Evolutionary conservation across 30 jellyfish, hydroid and myxozoan genomes (phyloP), one percentile per base, ranked within the genome.

Genomic region (Aurelia sp.): DNA sequence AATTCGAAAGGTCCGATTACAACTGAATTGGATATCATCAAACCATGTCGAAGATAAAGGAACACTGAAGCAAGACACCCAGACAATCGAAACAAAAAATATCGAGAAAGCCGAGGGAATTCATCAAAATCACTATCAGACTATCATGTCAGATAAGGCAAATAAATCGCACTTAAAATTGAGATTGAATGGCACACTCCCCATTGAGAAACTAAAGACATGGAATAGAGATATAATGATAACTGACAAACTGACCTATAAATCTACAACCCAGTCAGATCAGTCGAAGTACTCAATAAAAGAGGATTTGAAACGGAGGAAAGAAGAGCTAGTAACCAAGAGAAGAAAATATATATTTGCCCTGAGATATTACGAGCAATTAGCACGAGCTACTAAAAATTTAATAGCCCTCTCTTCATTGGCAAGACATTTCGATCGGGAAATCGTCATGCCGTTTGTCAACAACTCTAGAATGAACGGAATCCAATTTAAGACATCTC

Each of bases 401-500:
- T 67, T 95, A 31, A 58, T 95, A 2, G 89, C 97, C 63, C 70
- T 90, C 58, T 94, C 99, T 0, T 95, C 99, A 50, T 55, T 95
- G 58, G 99, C 96, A n/a, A 78, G 87, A 73, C 90, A 79, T 68
- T 69, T 20, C 66, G 73, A 82, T 19, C 86, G 99, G 50, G 89
- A 67, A 38, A 69, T 89, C 1, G 97, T 95, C 15, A 85, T 79
- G 96, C 99, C 99, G 59, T 95, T 84, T 77, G 96, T 95, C 19
- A 90, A 89, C 75, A 95, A 90, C 47, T 95, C 99, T 8, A 68
- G 99, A 67, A 90, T 95, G 94, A 72, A 84, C 63, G 99, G 99
- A 31, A 88, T 95, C 74, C 97, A 72, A 20, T 76, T 67, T 47
- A 72, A 89, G 51, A 40, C 72, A 13, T 27, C 89, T 8, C 66